phyloP scores from a whole-genome alignment of 2,113 vertebrate genomes.

The Coreoperca whiteheadi region DNA sequence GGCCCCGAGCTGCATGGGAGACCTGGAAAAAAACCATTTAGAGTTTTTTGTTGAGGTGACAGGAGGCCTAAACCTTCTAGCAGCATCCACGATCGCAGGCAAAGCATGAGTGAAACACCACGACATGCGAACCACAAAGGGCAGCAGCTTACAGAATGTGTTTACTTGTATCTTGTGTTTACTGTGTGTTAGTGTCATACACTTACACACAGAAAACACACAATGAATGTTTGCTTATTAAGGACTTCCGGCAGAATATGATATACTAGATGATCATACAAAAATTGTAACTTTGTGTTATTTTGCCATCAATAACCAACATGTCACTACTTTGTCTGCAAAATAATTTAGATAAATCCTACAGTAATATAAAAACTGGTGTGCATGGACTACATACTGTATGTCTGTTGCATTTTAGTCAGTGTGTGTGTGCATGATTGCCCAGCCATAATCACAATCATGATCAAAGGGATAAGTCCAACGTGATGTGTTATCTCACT shows the following conservation, averaged over 20 bases:
- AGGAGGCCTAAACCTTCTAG: not conserved
- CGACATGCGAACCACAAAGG: slow-evolving; percentile 1
- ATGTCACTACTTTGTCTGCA: not conserved
- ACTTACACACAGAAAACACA: not conserved
- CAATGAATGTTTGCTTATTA: not conserved
- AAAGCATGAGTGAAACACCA: not conserved
- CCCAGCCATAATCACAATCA: slow-evolving; percentile 73
- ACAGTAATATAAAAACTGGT: not conserved
- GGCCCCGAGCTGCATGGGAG: not conserved
- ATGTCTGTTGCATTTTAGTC: slow-evolving; percentile 32
- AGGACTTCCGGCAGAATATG: not conserved
- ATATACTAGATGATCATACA: not conserved
- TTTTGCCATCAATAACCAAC: not conserved
- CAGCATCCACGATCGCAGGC: not conserved
- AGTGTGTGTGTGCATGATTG: slow-evolving; percentile 47
- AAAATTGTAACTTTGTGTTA: not conserved
- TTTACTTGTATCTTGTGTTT: not conserved
- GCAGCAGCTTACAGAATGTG: not conserved
- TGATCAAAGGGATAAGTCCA: slow-evolving; percentile 78
- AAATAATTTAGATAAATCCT: not conserved
- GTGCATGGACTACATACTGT: not conserved
- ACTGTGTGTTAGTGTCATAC: not conserved
- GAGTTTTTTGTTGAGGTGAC: not conserved
- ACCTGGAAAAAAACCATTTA: no score
- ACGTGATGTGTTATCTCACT: slow-evolving; percentile 73